Evolutionary conservation across 2,797 vertebrate species (phyloP).

Genomic region (Malurus leucopterus): DNA sequence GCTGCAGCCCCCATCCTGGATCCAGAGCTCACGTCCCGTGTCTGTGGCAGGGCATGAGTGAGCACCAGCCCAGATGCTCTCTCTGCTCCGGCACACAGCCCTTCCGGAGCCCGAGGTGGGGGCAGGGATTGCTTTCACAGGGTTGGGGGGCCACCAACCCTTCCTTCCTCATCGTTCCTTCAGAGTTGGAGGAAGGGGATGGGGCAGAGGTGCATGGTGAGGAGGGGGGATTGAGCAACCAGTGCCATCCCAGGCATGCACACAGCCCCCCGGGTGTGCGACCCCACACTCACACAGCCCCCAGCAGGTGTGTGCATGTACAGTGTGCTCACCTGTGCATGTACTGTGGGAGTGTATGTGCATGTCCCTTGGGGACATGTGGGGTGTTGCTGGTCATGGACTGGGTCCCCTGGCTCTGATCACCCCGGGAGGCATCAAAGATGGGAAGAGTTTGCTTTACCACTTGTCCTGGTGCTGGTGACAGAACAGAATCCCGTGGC

Average conservation of each 20-base stretch:
- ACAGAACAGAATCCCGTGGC: not conserved
- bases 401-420: fast-evolving
- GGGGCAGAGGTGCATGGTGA: not conserved
- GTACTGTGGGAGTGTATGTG: fast-evolving
- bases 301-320: fast-evolving
- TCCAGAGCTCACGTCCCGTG: fast-evolving
- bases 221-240: not conserved
- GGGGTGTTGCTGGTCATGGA: not conserved
- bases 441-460: not conserved
- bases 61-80: not conserved
- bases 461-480: not conserved
- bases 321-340: not conserved
- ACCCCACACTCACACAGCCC: not conserved
- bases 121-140: fast-evolving
- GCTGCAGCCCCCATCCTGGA: fast-evolving
- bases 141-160: fast-evolving
- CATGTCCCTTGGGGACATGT: fast-evolving
- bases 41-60: fast-evolving
- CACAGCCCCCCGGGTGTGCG: not conserved
- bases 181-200: not conserved
- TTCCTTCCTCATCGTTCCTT: not conserved
- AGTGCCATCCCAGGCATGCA: fast-evolving
- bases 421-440: fast-evolving
- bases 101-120: fast-evolving
- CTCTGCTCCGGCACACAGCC: not conserved